Evolutionary conservation across 2,797 vertebrate genomes (phyloP), one percentile per base, ranked within the genome.

Genomic region (Bradypodion pumilum): DNA sequence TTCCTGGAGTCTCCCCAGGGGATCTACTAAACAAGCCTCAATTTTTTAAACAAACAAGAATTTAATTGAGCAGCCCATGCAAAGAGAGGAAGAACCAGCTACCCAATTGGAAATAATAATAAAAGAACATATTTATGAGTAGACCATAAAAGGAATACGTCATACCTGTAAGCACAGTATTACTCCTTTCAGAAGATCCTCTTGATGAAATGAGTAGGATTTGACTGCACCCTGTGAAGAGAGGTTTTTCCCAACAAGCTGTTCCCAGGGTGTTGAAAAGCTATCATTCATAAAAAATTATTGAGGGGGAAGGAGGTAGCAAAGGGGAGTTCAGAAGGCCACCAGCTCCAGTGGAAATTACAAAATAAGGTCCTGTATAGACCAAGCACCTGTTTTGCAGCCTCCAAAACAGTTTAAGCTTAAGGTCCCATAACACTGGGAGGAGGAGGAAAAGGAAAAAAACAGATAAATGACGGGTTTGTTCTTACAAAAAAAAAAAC

Each of bases 301-400:
- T 90, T 83, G 92, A 91, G 91, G 90, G 93, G 95, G 92, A 91
- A 88, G 92, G 93, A 94, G 91, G 86, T 84, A 94, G 94, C 94
- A 94, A 93, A 92, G 73, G 85, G 86, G 95, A 92, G 94, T 95
- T 95, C 93, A 94, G 87, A 86, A 95, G 95, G 95, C 94, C 94
- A 95, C 89, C 91, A 93, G 91, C 83, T 91, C 87, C 87, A 93
- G 95, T 92, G 91, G 92, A 89, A 92, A 87, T 78, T 89, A 92
- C 80, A 91, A 92, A 96, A 96, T 95, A 93, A 95, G 94, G 86
- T 87, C 89, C 87, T 91, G 90, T 95, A 94, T 96, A 93, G 94
- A 93, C 94, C 74, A 25, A 27, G 92, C 95, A 96, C 96, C 97
- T 97, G 97, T 95, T 94, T 92, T 93, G 90, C 86, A 94, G 94